phyloP scores from a whole-genome alignment of 1,140 invertebrate genomes.

The Gerris buenoi region DNA sequence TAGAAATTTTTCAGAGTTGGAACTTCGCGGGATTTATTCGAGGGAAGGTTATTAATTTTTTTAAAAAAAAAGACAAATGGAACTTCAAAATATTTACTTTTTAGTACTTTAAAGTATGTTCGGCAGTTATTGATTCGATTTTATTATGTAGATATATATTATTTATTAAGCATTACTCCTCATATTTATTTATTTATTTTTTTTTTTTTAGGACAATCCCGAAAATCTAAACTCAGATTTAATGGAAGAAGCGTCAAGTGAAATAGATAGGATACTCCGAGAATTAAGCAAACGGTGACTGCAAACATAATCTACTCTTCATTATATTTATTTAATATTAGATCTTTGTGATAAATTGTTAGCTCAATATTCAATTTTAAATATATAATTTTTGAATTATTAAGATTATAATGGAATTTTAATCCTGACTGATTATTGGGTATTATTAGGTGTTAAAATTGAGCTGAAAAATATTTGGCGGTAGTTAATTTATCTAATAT shows the following conservation, averaged over 20 bases:
- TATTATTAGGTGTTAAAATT: neutral
- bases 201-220: neutral
- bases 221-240: neutral
- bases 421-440: neutral
- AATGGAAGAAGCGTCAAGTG: neutral
- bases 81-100: neutral
- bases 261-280: neutral
- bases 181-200: neutral
- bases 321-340: neutral
- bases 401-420: neutral
- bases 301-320: neutral
- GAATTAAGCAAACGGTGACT: neutral
- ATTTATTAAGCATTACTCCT: neutral
- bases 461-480: neutral
- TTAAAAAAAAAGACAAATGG: neutral
- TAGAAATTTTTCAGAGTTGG: too few species aligned
- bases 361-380: neutral
- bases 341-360: neutral
- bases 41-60: too few species aligned
- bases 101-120: neutral
- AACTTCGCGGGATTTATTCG: too few species aligned
- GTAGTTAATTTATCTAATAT: too few species aligned
- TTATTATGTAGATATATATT: neutral
- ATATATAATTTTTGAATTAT: neutral
- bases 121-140: neutral